Base-by-base conservation (phyloP, 2,797 vertebrate species). In the Danio albolineatus region DNA sequence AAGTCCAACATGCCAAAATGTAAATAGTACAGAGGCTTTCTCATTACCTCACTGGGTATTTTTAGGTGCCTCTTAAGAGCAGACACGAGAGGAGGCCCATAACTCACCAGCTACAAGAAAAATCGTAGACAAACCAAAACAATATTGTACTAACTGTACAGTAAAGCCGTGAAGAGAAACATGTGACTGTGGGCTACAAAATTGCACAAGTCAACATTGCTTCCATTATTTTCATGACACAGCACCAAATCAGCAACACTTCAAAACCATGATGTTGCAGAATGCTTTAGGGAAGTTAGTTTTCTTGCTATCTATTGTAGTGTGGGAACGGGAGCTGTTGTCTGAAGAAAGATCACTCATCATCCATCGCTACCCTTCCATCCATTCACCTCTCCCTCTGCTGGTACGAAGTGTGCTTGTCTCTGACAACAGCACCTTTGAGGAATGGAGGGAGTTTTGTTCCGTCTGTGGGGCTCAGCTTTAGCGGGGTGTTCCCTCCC, bases 21-120 rank as follows among this genome's bases (percentile, higher is more conserved):
- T 92, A 93, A 92, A 93, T 90, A 92, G 86, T 91, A 89, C 86
- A 86, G 85, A 87, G 89, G 88, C 92, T 92, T 93, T 93, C 91
- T 87, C 90, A 91, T 91, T 91, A 91, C 92, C 91, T 91, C 90
- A 93, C 85, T 66, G 41, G 82, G 89, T 93, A 94, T 93, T 93
- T 93, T 92, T 93, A 94, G 93, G 88, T 80, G 62, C 85, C 86
- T 88, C 91, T 90, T 89, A 91, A 91, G 87, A 90, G 88, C 88
- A 89, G 85, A 86, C 85, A 51, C 17, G 72, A 71, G 71, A 66
- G 41, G 38, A 89, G 90, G 90, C 88, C 84, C 39, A 64, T 49
- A 60, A 79, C 87, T 90, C 84, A 87, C 61, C 64, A 78, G 61
- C 84, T 79, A 83, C 81, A 85, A 85, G 65, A 73, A 83, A 65